Percentiles rank a stretch among this genome's conserved stretches.
Evolutionary conservation across 2,113 vertebrate genomes (phyloP).

Genomic region (Malurus cyaneus): DNA sequence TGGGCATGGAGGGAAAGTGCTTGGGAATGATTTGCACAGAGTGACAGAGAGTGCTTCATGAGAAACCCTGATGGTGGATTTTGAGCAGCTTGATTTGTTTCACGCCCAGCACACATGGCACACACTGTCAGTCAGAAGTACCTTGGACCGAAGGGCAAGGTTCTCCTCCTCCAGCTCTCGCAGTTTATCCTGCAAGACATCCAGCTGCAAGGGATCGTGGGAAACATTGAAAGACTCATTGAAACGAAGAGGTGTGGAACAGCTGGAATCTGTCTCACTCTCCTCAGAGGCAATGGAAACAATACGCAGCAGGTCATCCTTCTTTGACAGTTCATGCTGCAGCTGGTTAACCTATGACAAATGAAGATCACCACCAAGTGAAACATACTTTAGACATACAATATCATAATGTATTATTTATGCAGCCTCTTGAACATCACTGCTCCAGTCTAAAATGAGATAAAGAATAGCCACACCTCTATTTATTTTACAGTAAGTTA

Average conservation of each 20-base stretch:
- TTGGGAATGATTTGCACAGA: not conserved
- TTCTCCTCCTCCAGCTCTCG: constrained; percentile 96
- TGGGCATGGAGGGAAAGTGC: not conserved
- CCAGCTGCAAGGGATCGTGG: constrained; percentile 84
- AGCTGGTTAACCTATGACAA: constrained; percentile 89
- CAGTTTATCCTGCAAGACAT: constrained; percentile 89
- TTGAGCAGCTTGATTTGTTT: not conserved
- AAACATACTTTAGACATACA: not conserved
- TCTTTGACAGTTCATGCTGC: constrained; percentile 92
- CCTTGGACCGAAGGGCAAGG: constrained; percentile 87
- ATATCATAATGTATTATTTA: not conserved
- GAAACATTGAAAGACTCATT: constrained; percentile 71
- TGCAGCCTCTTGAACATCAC: not conserved
- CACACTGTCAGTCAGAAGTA: not conserved
- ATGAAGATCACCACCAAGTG: not conserved
- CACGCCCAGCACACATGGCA: not conserved
- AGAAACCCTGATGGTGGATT: not conserved
- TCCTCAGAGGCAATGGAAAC: constrained; percentile 94
- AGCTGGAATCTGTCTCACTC: constrained; percentile 90
- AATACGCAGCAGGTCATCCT: constrained; percentile 92
- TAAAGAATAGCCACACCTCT: not conserved
- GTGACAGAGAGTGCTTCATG: not conserved
- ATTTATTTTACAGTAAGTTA: not conserved
- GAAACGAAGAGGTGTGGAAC: constrained; percentile 84
- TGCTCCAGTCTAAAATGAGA: not conserved